Evolutionary conservation across 2,797 vertebrate species (phyloP), one percentile per base, ranked within the genome.

Genomic region (Parauchenoglanis ngamensis): DNA sequence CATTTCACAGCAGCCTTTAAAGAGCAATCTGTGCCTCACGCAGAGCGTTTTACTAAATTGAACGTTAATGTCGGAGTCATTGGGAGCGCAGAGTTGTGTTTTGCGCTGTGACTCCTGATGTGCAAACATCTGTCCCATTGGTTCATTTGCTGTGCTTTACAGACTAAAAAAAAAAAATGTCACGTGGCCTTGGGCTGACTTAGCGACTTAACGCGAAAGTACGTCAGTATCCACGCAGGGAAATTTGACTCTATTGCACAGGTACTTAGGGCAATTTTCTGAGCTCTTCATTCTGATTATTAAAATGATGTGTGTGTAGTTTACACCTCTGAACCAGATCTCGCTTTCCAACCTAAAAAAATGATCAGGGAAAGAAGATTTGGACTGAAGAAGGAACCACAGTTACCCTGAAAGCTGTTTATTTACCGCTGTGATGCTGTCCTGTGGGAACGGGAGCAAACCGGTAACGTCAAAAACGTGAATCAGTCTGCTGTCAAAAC

Each of bases 71-170:
- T 21, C 35, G 21, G 7, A 13, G 44, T 79, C 77, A 40, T 23
- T 7, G 21, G 23, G 31, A 80, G 56, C 13, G 6, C 44, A 31
- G 17, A 31, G 21, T 67, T 83, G 23, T 49, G 13, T 52, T 31
- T 67, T 52, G 61, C 5, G 4, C 12, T 10, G 40, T 21, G 61
- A 46, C 40, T 83, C 80, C 80, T 67, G 44, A 67, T 49, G 80
- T 83, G 80, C 2, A 13, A 83, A 67, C 61, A 67, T 83, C 61
- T 83, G 80, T 52, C 61, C 28, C 7, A 61, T 11, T 35, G 46
- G 35, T 59, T 59, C 56, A 23, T 80, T 28, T 79, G 28, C 54
- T 40, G 13, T 15, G 44, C 73, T 73, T 25, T 75, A 31, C 54
- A 57, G 52, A 28, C 7, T 78, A 78, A 57, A 25, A 35, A 61